These are phyloP conservation scores for Semaprochilodus insignis DNA, from an alignment of 2,797 vertebrate genomes.

Conservation along the genomic window DNA sequence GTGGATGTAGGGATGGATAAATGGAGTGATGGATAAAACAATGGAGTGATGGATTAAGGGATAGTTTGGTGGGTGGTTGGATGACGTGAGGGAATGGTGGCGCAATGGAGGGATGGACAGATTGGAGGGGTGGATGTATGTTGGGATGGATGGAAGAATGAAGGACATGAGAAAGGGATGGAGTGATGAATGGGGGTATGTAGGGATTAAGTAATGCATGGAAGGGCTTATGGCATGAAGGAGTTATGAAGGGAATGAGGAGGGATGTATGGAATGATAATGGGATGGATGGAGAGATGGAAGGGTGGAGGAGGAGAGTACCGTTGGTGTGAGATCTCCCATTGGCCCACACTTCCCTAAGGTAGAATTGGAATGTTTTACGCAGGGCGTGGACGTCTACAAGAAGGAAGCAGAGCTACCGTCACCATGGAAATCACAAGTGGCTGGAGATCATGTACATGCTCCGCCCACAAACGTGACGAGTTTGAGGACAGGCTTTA, in stretches of 20 bases:
- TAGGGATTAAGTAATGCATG: not conserved
- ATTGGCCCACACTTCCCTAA: constrained; percentile 67
- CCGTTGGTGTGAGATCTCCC: constrained; percentile 67
- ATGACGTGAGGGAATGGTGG: too few relatives aligned
- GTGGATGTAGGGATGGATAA: not conserved
- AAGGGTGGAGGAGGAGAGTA: constrained; percentile 51
- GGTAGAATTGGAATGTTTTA: constrained; percentile 70
- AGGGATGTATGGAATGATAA: constrained; percentile 21
- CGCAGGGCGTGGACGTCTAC: constrained; percentile 69
- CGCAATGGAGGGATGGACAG: not conserved
- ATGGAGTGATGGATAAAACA: constrained; percentile 30
- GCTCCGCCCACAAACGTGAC: not conserved
- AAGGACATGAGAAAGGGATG: too few relatives aligned
- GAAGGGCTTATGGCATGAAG: constrained; percentile 3
- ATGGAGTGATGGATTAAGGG: not conserved
- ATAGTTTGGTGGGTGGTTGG: not conserved
- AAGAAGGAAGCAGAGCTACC: constrained; percentile 59
- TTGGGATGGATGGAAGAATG: not conserved
- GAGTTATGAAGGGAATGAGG: constrained; percentile 14
- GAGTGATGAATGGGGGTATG: too few relatives aligned
- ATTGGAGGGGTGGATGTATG: not conserved
- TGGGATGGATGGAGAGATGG: constrained; percentile 8
- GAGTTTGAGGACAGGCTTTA: not conserved
- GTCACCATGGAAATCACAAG: constrained; percentile 49
- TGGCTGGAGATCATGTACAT: not conserved